Evolutionary conservation across 2,797 vertebrate species (phyloP).

Genomic region (Uromys caudimaculatus): DNA sequence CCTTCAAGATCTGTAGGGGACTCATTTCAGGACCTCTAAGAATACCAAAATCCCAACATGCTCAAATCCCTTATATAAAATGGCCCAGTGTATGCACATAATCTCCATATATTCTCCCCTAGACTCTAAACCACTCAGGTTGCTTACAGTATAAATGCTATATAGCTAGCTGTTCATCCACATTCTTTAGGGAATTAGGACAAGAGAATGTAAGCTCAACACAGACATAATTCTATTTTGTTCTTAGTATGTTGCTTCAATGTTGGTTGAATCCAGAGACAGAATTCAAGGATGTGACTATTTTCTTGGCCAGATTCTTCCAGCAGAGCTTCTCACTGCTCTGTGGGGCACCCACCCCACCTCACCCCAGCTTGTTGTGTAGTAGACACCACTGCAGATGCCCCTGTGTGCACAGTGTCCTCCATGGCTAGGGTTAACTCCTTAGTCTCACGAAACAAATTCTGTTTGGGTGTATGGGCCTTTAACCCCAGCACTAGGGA

Average conservation of each 20-base stretch:
- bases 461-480: not conserved
- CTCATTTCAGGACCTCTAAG: not conserved
- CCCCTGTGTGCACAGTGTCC: not conserved
- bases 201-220: not conserved
- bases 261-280: not conserved
- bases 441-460: conserved; percentile 18
- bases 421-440: not conserved
- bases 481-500: not conserved
- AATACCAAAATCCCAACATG: not conserved
- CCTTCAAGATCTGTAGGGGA: not conserved
- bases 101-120: not conserved
- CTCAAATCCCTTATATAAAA: not conserved
- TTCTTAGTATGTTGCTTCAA: not conserved
- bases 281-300: not conserved
- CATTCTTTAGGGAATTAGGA: not conserved
- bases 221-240: not conserved
- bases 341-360: fast-evolving
- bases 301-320: not conserved
- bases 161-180: not conserved
- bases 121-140: not conserved
- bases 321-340: fast-evolving
- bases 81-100: not conserved
- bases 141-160: not conserved
- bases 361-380: not conserved
- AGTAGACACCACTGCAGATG: not conserved